Evolutionary conservation across 1,140 invertebrate genomes (phyloP), one percentile per base, ranked within the genome.

Genomic region (Heliothis virescens): DNA sequence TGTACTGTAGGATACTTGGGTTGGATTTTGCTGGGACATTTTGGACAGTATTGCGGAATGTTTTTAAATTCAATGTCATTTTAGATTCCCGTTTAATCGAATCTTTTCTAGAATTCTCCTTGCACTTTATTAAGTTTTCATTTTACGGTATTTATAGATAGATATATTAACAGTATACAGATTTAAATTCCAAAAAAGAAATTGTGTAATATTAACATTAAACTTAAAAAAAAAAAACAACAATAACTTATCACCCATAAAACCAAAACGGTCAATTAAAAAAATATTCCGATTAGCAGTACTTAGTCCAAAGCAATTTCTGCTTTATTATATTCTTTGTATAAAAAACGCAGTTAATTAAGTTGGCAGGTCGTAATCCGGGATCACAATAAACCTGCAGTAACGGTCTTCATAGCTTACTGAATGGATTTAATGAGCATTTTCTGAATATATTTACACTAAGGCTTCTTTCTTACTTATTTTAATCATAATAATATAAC

Each of bases 371-470:
- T 87, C 82, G 84, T 85, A 83, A 87, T 86, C 84, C 83, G 5
- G 83, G 82, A 86, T 87, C 84, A 89, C 78, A 83, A 84, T 84
- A 85, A 85, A 75, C 80, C 79, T 71, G 62, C 34, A 55, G 72
- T 59, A 82, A 79, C 83, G 82, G 82, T 87, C 79, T 89, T 85
- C 83, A 86, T 87, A 89, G 84, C 84, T 76, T 65, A 65, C 73
- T 71, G 55, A 83, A 84, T 83, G 79, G 85, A 85, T 86, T 86
- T 86, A 85, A 86, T 83, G 79, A 87, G 83, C 73, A 82, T 87
- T 86, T 85, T 86, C 80, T 84, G 81, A 84, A 83, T 86, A 84
- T 85, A 86, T 82, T 76, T 60, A 63, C 26, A 48, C n/a, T 48
- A 52, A 34, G 53, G 50, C 48, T 50, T 53, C 59, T 53, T 34